Evolutionary conservation across 2,797 vertebrate species (phyloP), one percentile per base, ranked within the genome.

Genomic region (Channallabes apus): DNA sequence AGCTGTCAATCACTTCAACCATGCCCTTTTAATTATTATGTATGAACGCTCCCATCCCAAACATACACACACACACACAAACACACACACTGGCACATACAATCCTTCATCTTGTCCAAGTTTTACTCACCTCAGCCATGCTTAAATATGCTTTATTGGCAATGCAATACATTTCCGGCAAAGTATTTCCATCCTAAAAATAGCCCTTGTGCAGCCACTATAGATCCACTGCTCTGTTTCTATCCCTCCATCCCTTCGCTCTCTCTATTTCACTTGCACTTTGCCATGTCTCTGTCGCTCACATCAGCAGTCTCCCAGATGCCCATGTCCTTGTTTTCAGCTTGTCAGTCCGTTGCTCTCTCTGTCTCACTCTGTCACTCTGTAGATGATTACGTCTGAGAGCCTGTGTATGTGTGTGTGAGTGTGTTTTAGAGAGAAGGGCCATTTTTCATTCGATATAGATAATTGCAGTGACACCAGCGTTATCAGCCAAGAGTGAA

Each of bases 101-200:
- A 38, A 79, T 51, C 56, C 58, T 51, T 81, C 56, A 64, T 76
- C 38, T 85, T 79, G 29, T 59, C 51, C 69, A 83, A 67, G 79
- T 84, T 88, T 87, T 79, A 41, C 59, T 41, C 84, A 86, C 61
- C 71, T 88, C 67, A 86, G 41, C 77, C 77, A 41, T 87, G 80
- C 82, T 88, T 87, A 88, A 90, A 88, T 62, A 68, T 83, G 58
- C 83, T 87, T 89, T 88, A 88, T 88, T 89, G 86, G 86, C 88
- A 86, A 80, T 76, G 83, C 82, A 76, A 85, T 87, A 85, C 83
- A 89, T 90, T 12, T 81, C 83, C 82, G 67, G 67, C 73, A 72
- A 89, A 89, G 85, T 77, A 86, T 86, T 87, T 79, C 78, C 75
- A 67, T 68, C 85, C 82, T 86, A 85, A 83, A 88, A 90, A 89